Percentiles rank a stretch among this genome's conserved stretches.
Conservation (phyloP, 2,113 vertebrate genomes). For the Pseudois nayaur region DNA sequence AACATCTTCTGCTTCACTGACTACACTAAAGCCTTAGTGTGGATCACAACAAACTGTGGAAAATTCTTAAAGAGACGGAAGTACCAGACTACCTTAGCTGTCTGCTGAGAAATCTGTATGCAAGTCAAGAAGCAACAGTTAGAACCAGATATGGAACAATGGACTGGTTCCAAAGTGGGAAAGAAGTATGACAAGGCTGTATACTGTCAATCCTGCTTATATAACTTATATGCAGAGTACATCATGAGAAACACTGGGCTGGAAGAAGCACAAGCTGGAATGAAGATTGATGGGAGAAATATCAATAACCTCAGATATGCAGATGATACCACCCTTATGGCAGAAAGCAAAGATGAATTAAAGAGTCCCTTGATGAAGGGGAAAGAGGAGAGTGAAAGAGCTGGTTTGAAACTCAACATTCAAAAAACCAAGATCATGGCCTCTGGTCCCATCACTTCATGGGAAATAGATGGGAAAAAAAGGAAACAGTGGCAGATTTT, state of each 20-base stretch:
- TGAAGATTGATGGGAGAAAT: background rate
- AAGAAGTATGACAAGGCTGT: background rate
- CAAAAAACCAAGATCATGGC: background rate
- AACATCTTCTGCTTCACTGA: background rate
- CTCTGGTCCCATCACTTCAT: background rate
- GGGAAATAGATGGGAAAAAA: background rate
- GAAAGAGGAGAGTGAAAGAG: background rate
- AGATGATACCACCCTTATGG: background rate
- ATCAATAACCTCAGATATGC: background rate
- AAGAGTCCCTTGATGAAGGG: background rate
- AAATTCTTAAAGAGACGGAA: background rate
- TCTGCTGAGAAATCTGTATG: background rate
- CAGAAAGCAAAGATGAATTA: background rate
- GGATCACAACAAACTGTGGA: background rate
- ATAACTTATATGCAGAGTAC: background rate
- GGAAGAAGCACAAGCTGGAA: background rate
- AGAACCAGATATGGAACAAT: background rate
- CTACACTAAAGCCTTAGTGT: background rate
- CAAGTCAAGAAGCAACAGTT: background rate
- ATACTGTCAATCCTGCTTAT: background rate
- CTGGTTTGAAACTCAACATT: background rate
- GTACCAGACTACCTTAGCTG: background rate
- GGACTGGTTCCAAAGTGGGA: background rate
- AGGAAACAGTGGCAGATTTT: background rate
- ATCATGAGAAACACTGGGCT: background rate